Conservation (phyloP, 2,113 vertebrate genomes). For the Xyliphius kryptos region DNA sequence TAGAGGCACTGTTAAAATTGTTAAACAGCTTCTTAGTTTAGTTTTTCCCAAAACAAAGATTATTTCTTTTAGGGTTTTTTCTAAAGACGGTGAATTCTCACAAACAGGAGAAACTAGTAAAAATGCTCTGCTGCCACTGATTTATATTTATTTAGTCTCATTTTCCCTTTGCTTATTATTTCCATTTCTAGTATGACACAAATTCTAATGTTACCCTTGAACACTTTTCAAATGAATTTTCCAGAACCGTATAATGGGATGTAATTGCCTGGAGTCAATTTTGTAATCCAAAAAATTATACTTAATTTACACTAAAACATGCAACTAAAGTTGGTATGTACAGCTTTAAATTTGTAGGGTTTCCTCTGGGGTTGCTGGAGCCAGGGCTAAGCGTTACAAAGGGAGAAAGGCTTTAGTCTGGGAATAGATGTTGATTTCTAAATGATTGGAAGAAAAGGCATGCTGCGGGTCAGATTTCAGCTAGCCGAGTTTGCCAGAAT, state of each 20-base stretch:
- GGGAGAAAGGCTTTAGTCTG: constrained; percentile 19
- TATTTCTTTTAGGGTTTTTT: too few relatives aligned
- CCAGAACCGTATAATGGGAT: constrained; percentile 27
- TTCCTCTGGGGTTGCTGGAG: neutral
- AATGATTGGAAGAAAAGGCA: constrained; percentile 30
- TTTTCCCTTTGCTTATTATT: constrained; percentile 36
- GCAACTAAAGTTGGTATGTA: too few relatives aligned
- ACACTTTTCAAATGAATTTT: constrained; percentile 61
- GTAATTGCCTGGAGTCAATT: constrained; percentile 14
- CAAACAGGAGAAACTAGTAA: too few relatives aligned
- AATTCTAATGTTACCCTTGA: constrained; percentile 75
- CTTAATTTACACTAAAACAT: too few relatives aligned
- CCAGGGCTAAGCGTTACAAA: neutral
- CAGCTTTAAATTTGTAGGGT: neutral
- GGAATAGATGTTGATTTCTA: constrained; percentile 36
- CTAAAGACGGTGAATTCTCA: too few relatives aligned
- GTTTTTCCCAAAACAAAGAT: too few relatives aligned
- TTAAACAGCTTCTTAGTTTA: neutral
- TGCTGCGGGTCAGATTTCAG: constrained; percentile 29
- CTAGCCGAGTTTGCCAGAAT: too few relatives aligned
- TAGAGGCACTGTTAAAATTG: constrained; percentile 1
- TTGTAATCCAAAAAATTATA: too few relatives aligned
- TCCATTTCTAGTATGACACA: constrained; percentile 80
- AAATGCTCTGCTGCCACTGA: too few relatives aligned
- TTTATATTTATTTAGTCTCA: too few relatives aligned